Conservation (phyloP, 2,888 invertebrate genomes). For the Rhyacophila evoluta region DNA sequence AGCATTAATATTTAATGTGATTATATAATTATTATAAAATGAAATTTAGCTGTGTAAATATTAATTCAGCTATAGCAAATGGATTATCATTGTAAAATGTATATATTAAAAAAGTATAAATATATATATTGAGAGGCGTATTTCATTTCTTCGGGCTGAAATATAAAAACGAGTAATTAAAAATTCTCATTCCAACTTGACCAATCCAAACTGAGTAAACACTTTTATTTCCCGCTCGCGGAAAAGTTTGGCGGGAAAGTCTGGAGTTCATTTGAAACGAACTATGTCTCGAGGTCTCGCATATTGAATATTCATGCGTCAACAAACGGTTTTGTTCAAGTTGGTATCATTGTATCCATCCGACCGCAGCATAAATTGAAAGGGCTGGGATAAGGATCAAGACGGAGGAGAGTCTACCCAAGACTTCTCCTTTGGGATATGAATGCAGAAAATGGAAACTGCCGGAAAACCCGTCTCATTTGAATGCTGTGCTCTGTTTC, state of each 20-base stretch:
- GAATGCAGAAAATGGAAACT: constrained; percentile 11
- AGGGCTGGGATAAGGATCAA: constrained; percentile 15
- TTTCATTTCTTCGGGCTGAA: too few species aligned
- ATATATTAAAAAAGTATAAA: too few species aligned
- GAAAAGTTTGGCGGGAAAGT: not conserved
- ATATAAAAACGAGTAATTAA: too few species aligned
- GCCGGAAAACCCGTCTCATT: not conserved
- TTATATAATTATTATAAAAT: too few species aligned
- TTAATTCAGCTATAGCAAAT: too few species aligned
- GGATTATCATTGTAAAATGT: too few species aligned
- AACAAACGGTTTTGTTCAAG: not conserved
- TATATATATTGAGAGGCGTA: too few species aligned
- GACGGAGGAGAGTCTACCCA: not conserved
- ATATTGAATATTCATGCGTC: constrained; percentile 17
- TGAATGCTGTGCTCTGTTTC: not conserved
- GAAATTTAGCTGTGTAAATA: too few species aligned
- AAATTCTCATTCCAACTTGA: not conserved
- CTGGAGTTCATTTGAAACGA: not conserved
- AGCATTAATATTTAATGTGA: too few species aligned
- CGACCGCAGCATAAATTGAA: constrained; percentile 13
- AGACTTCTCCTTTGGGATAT: not conserved
- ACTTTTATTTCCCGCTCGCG: not conserved
- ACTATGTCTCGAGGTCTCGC: not conserved
- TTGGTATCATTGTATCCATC: not conserved
- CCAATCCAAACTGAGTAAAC: not conserved